phyloP scores from a whole-genome alignment of 2,888 invertebrate species.

The Drosophila paramelanica region DNA sequence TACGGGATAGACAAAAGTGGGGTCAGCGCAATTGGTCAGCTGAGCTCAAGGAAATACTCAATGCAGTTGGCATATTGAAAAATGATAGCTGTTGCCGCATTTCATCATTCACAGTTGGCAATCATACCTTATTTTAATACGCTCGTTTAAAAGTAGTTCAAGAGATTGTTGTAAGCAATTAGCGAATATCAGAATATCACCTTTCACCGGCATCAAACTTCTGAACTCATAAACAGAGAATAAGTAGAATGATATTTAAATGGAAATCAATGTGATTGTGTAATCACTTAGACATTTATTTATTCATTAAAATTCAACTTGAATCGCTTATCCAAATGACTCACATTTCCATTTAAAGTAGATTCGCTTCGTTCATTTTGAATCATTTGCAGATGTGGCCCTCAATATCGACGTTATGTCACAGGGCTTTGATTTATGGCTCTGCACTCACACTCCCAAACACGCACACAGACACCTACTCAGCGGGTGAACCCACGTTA shows the following conservation, averaged over 20 bases:
- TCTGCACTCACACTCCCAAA: conserved; percentile 19
- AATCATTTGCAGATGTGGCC: conserved; percentile 61
- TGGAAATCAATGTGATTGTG: conserved; percentile 5
- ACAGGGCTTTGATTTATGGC: conserved; percentile 66
- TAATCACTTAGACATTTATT: conserved; percentile 20
- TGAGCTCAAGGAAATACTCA: neutral
- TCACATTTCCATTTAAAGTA: conserved; percentile 44
- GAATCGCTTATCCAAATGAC: conserved; percentile 26
- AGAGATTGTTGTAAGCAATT: neutral
- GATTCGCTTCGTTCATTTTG: conserved; percentile 32
- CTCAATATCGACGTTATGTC: conserved; percentile 71
- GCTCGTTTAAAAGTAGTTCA: neutral
- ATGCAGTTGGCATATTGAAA: conserved; percentile 17
- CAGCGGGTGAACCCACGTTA: conserved; percentile 27
- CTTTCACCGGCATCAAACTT: too few species aligned
- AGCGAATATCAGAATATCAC: neutral
- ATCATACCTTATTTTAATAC: neutral
- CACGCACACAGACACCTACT: neutral
- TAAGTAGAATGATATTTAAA: neutral
- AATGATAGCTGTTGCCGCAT: conserved; percentile 27
- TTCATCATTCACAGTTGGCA: conserved; percentile 4
- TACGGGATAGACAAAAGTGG: too few species aligned
- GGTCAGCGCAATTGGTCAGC: conserved; percentile 19
- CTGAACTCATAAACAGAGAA: neutral
- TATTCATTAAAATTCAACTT: conserved; percentile 35